Base-by-base conservation (phyloP, 2,888 invertebrate species). In the Neocrepidodera transversa region DNA sequence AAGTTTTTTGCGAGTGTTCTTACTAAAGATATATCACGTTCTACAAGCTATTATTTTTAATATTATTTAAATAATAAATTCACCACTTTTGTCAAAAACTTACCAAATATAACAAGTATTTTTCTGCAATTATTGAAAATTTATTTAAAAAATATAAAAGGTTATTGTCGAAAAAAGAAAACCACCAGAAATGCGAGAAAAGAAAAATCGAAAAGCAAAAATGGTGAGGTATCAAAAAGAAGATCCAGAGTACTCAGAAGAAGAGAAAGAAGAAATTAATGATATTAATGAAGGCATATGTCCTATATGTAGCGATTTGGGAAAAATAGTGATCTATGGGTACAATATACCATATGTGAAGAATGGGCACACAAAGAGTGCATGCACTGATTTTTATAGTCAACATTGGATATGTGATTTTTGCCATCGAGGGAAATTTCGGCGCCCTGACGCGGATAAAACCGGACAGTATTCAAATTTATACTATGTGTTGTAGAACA, bases 281-380 rank as follows among this genome's bases (percentile, higher is more conserved):
- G 20, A 35, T 32, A 36, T 56, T 38, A 26, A 30, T 36, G 35
- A 55, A 36, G 38, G 28, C 32, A 56, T 56, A 36, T 48, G 48
- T 48, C 10, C 40, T n/a, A 51, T 40, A 48, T 49, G 56, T 23
- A 14, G 28, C 11, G 23, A 45, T 30, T 45, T 45, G 54, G 54
- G 17, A 54, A 53, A 45, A n/a, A 43, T 32, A 26, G 47, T 5
- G 54, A 54, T 17, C 14, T 45, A 28, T 54, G 48, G 48, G n/a
- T 47, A 20, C 14, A 8, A 36, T 56, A 48, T 20, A 26, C 38
- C 8, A 26, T 45, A 17, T 35, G 36, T 55, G 35, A 14, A 18
- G 23, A 38, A 23, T 48, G 56, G 49, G 48, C 49, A 48, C 56
- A 49, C 20, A 23, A 56, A 35, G 48, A 18, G 36, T 56, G 56